Conservation (phyloP, 1,140 invertebrate species). For the Dendroctonus valens region DNA sequence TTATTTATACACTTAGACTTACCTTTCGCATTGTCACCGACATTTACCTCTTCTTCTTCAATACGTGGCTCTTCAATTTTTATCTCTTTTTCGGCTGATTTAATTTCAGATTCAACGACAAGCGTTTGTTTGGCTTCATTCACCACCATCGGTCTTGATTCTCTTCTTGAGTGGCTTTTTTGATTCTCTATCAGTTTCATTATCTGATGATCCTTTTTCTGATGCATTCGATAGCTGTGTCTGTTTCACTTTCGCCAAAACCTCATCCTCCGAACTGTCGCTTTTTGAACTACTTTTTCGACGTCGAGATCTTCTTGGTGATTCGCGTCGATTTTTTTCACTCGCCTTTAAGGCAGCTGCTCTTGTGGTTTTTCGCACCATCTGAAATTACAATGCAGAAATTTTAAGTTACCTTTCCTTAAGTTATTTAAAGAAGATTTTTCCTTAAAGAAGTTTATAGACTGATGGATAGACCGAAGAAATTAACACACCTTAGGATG, state of each 20-base stretch:
- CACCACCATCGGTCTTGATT: slow-evolving; percentile 10
- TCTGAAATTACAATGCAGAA: slow-evolving; percentile 1
- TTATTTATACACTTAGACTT: slow-evolving; percentile 50
- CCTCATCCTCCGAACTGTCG: slow-evolving; percentile 23
- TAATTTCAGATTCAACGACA: not conserved
- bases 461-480: too few species aligned
- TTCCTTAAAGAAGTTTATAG: too few species aligned
- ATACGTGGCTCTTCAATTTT: slow-evolving; percentile 2
- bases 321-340: slow-evolving; percentile 24
- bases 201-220: slow-evolving; percentile 22
- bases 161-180: slow-evolving; percentile 29
- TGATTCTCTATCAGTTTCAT: slow-evolving; percentile 24
- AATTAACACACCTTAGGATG: too few species aligned
- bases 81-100: slow-evolving; percentile 6
- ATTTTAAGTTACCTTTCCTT: too few species aligned
- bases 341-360: slow-evolving; percentile 15
- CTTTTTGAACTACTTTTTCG: slow-evolving; percentile 19
- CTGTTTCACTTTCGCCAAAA: not conserved
- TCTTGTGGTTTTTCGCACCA: slow-evolving; percentile 25
- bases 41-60: slow-evolving; percentile 37
- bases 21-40: slow-evolving; percentile 47
- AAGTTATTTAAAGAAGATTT: too few species aligned
- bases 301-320: slow-evolving; percentile 7
- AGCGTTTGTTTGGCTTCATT: slow-evolving; percentile 6
- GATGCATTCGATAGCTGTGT: slow-evolving; percentile 5